Evolutionary conservation across 1,140 invertebrate species (phyloP).

Genomic region (Araneus ventricosus): DNA sequence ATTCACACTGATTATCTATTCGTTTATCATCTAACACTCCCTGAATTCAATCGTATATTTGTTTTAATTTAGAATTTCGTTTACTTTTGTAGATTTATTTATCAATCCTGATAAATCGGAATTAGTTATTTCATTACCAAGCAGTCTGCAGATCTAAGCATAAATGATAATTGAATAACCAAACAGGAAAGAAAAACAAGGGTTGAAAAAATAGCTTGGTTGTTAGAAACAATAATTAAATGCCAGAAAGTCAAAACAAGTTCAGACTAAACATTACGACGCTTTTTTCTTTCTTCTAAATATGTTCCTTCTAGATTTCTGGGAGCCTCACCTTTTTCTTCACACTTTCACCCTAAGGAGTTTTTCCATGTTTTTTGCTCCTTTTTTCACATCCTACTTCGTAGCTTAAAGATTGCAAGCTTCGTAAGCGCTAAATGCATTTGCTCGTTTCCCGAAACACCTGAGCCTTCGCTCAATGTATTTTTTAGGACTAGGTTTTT

Average conservation of each 20-base stretch:
- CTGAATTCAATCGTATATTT: too few species aligned
- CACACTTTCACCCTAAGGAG: constrained; percentile 10
- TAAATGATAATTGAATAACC: too few species aligned
- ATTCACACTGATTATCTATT: too few species aligned
- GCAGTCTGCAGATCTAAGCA: too few species aligned
- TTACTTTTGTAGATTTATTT: too few species aligned
- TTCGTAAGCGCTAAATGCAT: constrained; percentile 35
- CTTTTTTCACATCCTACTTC: not conserved
- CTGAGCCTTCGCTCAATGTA: constrained; percentile 8
- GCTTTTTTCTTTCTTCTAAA: not conserved
- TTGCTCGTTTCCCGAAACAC: constrained; percentile 29
- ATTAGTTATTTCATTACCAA: too few species aligned
- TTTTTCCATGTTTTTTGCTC: not conserved
- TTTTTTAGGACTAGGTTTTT: constrained; percentile 24
- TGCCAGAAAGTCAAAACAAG: constrained; percentile 1
- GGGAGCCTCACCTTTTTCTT: not conserved
- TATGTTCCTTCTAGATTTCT: constrained; percentile 16
- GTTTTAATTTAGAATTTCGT: too few species aligned
- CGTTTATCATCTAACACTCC: too few species aligned
- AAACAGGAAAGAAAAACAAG: not conserved
- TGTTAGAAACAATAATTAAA: constrained; percentile 14
- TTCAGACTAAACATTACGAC: not conserved
- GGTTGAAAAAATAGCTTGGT: not conserved
- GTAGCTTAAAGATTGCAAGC: constrained; percentile 14
- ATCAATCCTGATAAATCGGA: too few species aligned